A percentile compares a stretch with the other conserved stretches of the same genome.
phyloP scores from a whole-genome alignment of 2,888 invertebrate species.

The Pyrgus malvae region DNA sequence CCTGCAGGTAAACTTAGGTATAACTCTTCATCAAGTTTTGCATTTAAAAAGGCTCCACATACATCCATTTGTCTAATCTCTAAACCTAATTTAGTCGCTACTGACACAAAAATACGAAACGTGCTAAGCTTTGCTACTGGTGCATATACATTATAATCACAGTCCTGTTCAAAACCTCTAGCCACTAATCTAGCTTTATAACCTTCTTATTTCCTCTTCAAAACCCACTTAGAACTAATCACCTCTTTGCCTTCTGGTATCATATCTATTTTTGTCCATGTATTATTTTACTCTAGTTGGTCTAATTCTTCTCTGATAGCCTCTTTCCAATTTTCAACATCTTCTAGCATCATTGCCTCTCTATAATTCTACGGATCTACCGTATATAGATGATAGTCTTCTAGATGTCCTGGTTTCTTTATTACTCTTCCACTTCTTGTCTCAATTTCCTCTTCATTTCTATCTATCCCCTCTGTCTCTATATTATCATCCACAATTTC shows the following conservation, averaged over 20 bases:
- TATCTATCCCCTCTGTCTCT: not conserved
- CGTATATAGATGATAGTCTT: not conserved
- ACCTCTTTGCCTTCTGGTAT: constrained; percentile 1
- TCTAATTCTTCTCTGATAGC: not conserved
- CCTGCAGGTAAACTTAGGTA: not conserved
- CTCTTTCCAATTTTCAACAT: not conserved
- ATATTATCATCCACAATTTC: not conserved
- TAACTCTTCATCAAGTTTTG: not conserved
- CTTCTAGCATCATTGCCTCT: not conserved
- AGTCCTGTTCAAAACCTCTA: constrained; percentile 18
- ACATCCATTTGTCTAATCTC: constrained; percentile 3
- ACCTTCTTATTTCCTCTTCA: constrained; percentile 1
- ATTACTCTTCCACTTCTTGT: not conserved
- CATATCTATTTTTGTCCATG: not conserved
- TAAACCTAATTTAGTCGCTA: not conserved
- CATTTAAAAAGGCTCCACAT: constrained; percentile 7
- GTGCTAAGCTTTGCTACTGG: constrained; percentile 15
- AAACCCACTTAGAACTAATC: not conserved
- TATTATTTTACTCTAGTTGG: not conserved
- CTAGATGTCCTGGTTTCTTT: not conserved
- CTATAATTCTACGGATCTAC: not conserved
- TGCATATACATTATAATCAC: constrained; percentile 11
- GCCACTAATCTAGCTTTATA: constrained; percentile 16
- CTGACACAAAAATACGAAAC: constrained; percentile 1
- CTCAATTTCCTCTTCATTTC: not conserved